These are phyloP conservation scores for Aeoliscus strigatus DNA, from an alignment of 2,797 vertebrate genomes.

Conservation along the genomic window DNA sequence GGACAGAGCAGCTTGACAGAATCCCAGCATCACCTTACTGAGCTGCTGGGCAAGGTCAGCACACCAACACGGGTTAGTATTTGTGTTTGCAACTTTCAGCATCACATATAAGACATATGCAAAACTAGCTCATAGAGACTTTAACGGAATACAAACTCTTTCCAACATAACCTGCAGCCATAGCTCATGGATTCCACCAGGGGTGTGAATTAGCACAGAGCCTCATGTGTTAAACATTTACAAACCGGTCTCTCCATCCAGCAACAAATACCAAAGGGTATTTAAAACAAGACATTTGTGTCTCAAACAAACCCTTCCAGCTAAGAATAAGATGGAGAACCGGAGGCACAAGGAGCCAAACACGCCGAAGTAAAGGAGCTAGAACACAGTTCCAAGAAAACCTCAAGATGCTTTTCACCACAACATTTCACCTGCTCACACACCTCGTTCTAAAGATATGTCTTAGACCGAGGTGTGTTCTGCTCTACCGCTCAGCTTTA, in stretches of 20 bases:
- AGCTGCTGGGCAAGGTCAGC: slow-evolving; percentile 58
- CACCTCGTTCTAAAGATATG: slow-evolving; percentile 36
- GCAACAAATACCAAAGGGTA: too few relatives aligned
- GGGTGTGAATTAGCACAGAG: too few relatives aligned
- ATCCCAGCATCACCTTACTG: slow-evolving; percentile 49
- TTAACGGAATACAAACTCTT: too few relatives aligned
- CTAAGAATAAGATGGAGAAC: slow-evolving; percentile 33
- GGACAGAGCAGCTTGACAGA: slow-evolving; percentile 53
- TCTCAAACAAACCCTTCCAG: slow-evolving; percentile 38
- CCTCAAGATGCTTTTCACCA: slow-evolving; percentile 19
- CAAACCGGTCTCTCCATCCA: too few relatives aligned
- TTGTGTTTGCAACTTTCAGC: background rate
- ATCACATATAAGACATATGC: too few relatives aligned
- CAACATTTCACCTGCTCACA: slow-evolving; percentile 43
- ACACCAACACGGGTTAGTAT: slow-evolving; percentile 4
- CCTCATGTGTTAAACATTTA: too few relatives aligned
- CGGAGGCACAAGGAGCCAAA: slow-evolving; percentile 38
- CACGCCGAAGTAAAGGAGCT: slow-evolving; percentile 24
- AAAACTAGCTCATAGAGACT: too few relatives aligned
- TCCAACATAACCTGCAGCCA: too few relatives aligned
- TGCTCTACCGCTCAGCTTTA: slow-evolving; percentile 16
- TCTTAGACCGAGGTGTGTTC: too few relatives aligned
- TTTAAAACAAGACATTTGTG: slow-evolving; percentile 40
- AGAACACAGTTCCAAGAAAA: slow-evolving; percentile 34
- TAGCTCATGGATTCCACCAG: too few relatives aligned